Base-by-base conservation (phyloP, 2,113 vertebrate genomes). In the Equus przewalskii region DNA sequence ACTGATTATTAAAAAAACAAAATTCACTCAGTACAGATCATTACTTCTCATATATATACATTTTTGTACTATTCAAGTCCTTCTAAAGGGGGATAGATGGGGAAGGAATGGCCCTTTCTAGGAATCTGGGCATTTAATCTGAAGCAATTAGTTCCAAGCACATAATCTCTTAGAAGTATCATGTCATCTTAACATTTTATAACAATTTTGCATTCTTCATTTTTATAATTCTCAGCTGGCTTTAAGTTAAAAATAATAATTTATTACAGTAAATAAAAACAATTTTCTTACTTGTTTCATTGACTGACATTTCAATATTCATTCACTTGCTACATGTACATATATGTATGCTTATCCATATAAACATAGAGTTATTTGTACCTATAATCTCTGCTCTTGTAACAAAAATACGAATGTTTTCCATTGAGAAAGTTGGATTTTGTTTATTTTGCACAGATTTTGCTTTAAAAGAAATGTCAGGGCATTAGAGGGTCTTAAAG, bases 1-100 rank as follows among this genome's bases (percentile, higher is more conserved):
- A 56, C 16, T 30, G 46, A 93, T 65, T 96, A 28, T 67, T 95
- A 64, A 91, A 78, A 72, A 1, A 87, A 80, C 62, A 94, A 90
- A 83, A 18, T 24, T 33, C 49, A 30, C 36, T 89, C 30, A 64
- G 36, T 82, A 6, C 16, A 90, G 60, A 79, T 80, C 13, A 78
- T 69, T 44, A 49, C n/a, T 82, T 72, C 13, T 58, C 15, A 67
- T 13, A 36, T 72, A 73, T 41, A 28, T 54, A 33, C 24, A 36
- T 51, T 22, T 60, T 85, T 86, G 91, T 58, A 36, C 18, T 54
- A 36, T 46, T 13, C 1, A 70, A 36, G 9, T 41, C 19, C 46
- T 44, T 95, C 22, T 36, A 82, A 9, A 82, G 4, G 12, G 5
- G 46, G 13, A 6, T 80, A 21, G n/a, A 28, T 86, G 30, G 2